Evolutionary conservation across 2,888 invertebrate species (phyloP).

Genomic region (Tenthredo mesomela): DNA sequence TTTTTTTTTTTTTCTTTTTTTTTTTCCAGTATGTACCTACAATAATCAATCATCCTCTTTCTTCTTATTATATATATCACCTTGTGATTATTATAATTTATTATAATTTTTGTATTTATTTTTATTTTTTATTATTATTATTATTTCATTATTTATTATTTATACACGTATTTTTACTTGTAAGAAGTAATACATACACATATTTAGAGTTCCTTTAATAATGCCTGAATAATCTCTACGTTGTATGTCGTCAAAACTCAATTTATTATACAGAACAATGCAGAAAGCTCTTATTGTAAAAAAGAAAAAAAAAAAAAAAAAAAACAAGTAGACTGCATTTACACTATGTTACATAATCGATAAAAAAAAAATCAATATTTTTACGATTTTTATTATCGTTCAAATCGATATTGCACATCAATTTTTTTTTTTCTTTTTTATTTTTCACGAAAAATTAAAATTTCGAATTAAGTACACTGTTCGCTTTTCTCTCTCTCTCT

Average conservation of each 20-base stretch:
- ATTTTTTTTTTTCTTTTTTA: conserved; percentile 37
- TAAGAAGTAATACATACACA: neutral
- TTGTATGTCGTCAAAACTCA: neutral
- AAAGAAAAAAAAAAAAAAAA: neutral
- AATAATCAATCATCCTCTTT: neutral
- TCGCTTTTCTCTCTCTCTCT: conserved; percentile 4
- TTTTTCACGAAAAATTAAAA: neutral
- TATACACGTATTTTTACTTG: neutral
- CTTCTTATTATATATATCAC: neutral
- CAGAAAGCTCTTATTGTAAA: neutral
- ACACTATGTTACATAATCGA: neutral
- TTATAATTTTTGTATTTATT: neutral
- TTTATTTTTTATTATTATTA: neutral
- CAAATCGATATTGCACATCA: conserved; percentile 52
- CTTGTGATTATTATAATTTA: neutral
- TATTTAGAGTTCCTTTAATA: neutral
- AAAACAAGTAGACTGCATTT: neutral
- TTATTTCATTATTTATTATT: neutral
- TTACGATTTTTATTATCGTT: conserved; percentile 51
- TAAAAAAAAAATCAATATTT: conserved; percentile 54
- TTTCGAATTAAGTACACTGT: neutral
- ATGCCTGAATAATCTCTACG: conserved; percentile 22
- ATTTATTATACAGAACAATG: neutral
- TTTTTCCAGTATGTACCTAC: neutral
- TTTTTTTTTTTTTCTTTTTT: neutral